Evolutionary conservation across 2,113 vertebrate genomes (phyloP).

Genomic region (Condylura cristata): DNA sequence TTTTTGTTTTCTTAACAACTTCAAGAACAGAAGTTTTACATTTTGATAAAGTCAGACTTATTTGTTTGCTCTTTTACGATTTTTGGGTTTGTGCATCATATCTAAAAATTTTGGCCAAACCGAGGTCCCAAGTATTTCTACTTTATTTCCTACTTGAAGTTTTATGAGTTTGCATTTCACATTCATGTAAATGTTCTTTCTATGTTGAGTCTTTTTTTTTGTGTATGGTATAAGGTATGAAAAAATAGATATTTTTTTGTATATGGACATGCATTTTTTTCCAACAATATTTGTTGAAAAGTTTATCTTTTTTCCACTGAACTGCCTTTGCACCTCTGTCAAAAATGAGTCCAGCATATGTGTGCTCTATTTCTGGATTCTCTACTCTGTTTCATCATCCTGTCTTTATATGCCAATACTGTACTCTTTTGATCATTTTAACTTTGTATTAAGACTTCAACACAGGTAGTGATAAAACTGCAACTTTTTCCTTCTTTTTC

Average conservation of each 20-base stretch:
- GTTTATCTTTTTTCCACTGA: not conserved
- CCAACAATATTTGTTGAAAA: not conserved
- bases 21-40: conserved; percentile 2
- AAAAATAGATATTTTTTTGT: not conserved
- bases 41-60: not conserved
- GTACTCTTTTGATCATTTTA: not conserved
- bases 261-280: not conserved
- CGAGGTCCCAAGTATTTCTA: not conserved
- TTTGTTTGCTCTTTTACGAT: not conserved
- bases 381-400: not conserved
- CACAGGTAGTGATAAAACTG: not conserved
- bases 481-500: not conserved
- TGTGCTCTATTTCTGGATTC: not conserved
- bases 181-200: not conserved
- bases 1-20: not conserved
- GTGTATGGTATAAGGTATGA: not conserved
- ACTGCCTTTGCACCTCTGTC: not conserved
- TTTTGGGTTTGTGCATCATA: not conserved
- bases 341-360: not conserved
- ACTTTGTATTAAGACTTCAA: conserved; percentile 19
- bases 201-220: conserved; percentile 35
- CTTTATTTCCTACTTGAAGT: not conserved
- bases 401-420: not conserved
- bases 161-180: not conserved
- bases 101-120: not conserved